Evolutionary conservation across 2,113 vertebrate species (phyloP).

Genomic region (Antennarius striatus): DNA sequence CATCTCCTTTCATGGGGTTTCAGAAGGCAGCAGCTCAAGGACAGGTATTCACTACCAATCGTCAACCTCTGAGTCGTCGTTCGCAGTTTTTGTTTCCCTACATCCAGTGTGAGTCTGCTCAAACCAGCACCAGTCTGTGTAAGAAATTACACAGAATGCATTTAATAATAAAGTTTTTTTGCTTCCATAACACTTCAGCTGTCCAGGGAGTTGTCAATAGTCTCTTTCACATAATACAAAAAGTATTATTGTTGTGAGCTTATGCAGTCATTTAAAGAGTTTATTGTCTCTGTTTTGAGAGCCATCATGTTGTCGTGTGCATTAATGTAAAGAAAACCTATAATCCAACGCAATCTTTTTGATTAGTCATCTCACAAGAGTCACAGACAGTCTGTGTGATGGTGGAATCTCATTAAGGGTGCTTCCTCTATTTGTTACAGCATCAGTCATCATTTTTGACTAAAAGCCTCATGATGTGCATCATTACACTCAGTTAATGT

Average conservation of each 20-base stretch:
- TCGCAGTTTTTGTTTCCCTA: not conserved
- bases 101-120: not conserved
- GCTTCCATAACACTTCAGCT: not conserved
- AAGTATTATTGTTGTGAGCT: slow-evolving; percentile 2
- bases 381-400: not conserved
- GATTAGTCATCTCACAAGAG: not conserved
- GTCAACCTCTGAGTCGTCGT: slow-evolving; percentile 1
- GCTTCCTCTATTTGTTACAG: slow-evolving; percentile 2
- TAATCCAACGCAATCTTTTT: slow-evolving; percentile 4
- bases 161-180: not conserved
- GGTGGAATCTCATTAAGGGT: slow-evolving; percentile 1
- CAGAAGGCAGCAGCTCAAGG: slow-evolving; percentile 21
- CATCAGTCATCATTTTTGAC: slow-evolving; percentile 16
- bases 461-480: slow-evolving; percentile 34
- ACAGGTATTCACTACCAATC: slow-evolving; percentile 6
- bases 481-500: slow-evolving; percentile 28
- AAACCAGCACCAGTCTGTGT: not conserved
- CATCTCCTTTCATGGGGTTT: too few species aligned
- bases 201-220: not conserved
- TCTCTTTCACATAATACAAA: not conserved
- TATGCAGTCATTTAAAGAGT: slow-evolving; percentile 10
- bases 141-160: not conserved
- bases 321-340: slow-evolving; percentile 21
- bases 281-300: not conserved
- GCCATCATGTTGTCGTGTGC: not conserved